These are phyloP conservation scores for Euura lappo DNA, from an alignment of 1,140 invertebrate genomes.

Conservation along the genomic window DNA sequence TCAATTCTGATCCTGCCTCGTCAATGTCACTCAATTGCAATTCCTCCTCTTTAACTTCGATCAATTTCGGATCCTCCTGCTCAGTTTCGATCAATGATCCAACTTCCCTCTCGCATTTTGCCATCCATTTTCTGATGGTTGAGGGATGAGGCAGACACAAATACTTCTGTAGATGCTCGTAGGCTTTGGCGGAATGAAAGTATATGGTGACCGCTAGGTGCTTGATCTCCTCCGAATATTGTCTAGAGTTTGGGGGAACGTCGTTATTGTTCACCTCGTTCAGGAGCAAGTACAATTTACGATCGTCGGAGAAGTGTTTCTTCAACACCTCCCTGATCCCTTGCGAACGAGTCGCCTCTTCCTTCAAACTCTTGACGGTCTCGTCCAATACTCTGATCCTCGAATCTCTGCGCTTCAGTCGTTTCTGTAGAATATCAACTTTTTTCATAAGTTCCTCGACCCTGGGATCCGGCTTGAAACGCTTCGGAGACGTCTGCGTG, in stretches of 20 bases:
- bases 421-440: background rate
- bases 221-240: background rate
- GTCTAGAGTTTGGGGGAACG: background rate
- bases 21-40: too few relatives aligned
- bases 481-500: background rate
- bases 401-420: background rate
- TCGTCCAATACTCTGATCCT: background rate
- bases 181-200: background rate
- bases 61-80: too few relatives aligned
- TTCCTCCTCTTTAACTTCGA: too few relatives aligned
- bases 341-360: background rate
- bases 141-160: background rate
- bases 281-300: background rate
- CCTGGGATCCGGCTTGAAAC: background rate
- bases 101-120: too few relatives aligned
- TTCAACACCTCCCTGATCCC: background rate
- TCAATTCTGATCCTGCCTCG: too few relatives aligned
- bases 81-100: too few relatives aligned
- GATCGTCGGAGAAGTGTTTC: background rate
- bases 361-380: background rate
- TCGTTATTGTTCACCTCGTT: background rate
- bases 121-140: background rate
- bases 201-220: background rate
- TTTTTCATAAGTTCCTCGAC: background rate
- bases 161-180: background rate